Evolutionary conservation across 2,888 invertebrate genomes (phyloP).

Genomic region (Hydrotaea diabolus): DNA sequence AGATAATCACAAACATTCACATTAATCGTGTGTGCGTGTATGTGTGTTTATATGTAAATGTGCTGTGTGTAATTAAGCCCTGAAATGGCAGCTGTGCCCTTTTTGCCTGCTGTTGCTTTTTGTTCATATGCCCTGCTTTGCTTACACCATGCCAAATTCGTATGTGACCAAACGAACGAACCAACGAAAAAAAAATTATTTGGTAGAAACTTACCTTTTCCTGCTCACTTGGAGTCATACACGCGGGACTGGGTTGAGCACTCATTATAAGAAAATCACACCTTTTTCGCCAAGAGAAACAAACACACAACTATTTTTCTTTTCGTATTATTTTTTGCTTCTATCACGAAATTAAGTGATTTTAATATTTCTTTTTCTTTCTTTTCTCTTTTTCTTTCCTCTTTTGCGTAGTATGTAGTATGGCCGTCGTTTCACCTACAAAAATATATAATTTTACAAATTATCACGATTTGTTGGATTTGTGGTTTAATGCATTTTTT

Average conservation of each 20-base stretch:
- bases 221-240: constrained; percentile 88
- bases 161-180: neutral
- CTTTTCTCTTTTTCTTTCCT: constrained; percentile 10
- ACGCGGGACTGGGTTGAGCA: constrained; percentile 89
- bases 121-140: neutral
- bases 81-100: neutral
- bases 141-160: constrained; percentile 8
- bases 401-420: too few relatives aligned
- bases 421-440: constrained; percentile 34
- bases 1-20: constrained; percentile 27
- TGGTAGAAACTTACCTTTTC: constrained; percentile 82
- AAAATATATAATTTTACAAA: constrained; percentile 33
- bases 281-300: constrained; percentile 52
- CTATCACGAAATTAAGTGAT: constrained; percentile 36
- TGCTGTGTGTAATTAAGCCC: constrained; percentile 14
- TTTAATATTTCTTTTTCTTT: constrained; percentile 8
- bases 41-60: neutral
- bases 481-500: constrained; percentile 2
- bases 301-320: constrained; percentile 41
- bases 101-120: neutral
- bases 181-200: neutral
- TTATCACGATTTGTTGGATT: constrained; percentile 38
- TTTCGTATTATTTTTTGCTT: neutral
- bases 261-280: constrained; percentile 83
- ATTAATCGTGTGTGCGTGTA: neutral